Evolutionary conservation across 2,113 vertebrate species (phyloP).

Genomic region (Gobio gobio): DNA sequence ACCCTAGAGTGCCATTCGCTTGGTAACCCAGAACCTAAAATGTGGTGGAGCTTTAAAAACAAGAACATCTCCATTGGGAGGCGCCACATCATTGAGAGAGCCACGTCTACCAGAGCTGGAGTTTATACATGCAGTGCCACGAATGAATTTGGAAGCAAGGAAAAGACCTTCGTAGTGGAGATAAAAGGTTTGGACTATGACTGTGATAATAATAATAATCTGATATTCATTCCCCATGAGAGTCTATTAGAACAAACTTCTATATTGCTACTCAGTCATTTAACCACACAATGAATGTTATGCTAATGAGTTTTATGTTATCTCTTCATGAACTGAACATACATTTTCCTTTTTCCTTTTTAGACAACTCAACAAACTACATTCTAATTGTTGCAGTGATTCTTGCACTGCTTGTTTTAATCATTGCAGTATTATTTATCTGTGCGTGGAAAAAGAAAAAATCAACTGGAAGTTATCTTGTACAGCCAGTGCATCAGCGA

Average conservation of each 20-base stretch:
- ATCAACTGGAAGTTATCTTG: not conserved
- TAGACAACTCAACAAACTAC: not conserved
- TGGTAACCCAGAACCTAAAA: constrained; percentile 62
- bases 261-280: too few species aligned
- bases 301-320: not conserved
- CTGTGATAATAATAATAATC: not conserved
- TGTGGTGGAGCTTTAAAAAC: constrained; percentile 48
- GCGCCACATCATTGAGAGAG: constrained; percentile 55
- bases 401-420: accelerated
- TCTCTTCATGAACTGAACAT: not conserved
- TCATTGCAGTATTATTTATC: accelerated
- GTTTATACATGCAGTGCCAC: constrained; percentile 67
- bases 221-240: not conserved
- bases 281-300: not conserved
- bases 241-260: not conserved
- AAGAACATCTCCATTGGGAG: constrained; percentile 20
- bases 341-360: not conserved
- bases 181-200: constrained; percentile 53
- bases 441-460: not conserved
- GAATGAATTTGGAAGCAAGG: constrained; percentile 57
- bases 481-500: not conserved
- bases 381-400: accelerated
- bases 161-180: constrained; percentile 51
- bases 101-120: constrained; percentile 64
- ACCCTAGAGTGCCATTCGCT: constrained; percentile 61